A percentile compares a stretch with the other conserved stretches of the same genome.
Conservation (phyloP, 2,113 vertebrate genomes). For the Pterocles orientalis region DNA sequence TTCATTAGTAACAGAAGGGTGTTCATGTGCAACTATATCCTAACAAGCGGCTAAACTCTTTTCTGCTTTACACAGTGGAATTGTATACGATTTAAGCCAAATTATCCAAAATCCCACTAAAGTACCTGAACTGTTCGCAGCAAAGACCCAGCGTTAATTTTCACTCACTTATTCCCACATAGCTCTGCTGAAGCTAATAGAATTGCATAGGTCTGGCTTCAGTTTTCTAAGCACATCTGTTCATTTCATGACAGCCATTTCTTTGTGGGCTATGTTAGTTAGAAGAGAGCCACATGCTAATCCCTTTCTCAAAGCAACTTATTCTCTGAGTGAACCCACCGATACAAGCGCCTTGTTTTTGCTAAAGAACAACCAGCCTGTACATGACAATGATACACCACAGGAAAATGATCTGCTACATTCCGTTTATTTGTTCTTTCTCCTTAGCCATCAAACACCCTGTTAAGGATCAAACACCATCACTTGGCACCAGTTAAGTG, state of each 20-base stretch:
- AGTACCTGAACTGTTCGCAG: background rate
- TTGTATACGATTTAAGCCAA: background rate
- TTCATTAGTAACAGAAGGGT: background rate
- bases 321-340: background rate
- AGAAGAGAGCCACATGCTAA: background rate
- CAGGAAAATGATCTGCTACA: background rate
- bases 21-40: background rate
- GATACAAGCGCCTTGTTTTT: background rate
- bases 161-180: background rate
- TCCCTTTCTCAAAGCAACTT: background rate
- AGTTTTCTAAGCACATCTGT: background rate
- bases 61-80: background rate
- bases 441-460: background rate
- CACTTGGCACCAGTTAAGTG: background rate
- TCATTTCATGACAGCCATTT: background rate
- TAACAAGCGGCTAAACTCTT: background rate
- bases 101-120: background rate
- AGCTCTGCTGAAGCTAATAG: background rate
- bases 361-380: background rate
- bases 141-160: background rate
- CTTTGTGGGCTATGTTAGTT: background rate
- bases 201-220: background rate
- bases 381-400: background rate
- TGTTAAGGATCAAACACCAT: background rate
- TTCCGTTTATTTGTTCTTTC: background rate